phyloP scores from a whole-genome alignment of 2,113 vertebrate genomes.

The Turnix velox region DNA sequence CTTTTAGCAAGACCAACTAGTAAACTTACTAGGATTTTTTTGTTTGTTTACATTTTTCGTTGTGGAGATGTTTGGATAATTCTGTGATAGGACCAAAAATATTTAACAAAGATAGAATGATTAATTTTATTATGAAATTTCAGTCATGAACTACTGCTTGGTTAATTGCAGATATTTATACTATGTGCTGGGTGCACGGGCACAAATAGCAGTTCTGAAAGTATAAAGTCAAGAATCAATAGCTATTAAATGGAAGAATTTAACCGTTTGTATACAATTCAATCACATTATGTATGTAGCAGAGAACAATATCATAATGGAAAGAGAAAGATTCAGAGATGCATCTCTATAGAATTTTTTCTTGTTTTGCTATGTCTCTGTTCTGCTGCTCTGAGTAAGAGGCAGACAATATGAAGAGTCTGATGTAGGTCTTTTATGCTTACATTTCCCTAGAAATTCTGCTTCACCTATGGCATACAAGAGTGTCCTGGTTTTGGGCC shows the following conservation, averaged over 20 bases:
- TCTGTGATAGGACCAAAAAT: not conserved
- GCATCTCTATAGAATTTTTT: not conserved
- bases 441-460: not conserved
- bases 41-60: not conserved
- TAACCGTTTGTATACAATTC: not conserved
- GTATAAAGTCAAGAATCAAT: not conserved
- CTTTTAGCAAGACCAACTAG: not conserved
- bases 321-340: not conserved
- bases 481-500: too few relatives aligned
- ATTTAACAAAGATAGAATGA: not conserved
- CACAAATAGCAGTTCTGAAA: not conserved
- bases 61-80: not conserved
- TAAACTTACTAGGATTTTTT: not conserved
- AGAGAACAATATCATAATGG: not conserved
- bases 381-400: not conserved
- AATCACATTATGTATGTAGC: not conserved
- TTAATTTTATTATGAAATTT: not conserved
- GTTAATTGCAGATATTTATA: not conserved
- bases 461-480: not conserved
- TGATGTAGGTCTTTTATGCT: not conserved
- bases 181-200: rapidly evolving
- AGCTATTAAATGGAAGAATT: not conserved
- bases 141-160: not conserved
- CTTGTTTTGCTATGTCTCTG: not conserved
- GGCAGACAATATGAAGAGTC: not conserved